Conservation (phyloP, 1,140 invertebrate genomes). For the Hestina assimilis region DNA sequence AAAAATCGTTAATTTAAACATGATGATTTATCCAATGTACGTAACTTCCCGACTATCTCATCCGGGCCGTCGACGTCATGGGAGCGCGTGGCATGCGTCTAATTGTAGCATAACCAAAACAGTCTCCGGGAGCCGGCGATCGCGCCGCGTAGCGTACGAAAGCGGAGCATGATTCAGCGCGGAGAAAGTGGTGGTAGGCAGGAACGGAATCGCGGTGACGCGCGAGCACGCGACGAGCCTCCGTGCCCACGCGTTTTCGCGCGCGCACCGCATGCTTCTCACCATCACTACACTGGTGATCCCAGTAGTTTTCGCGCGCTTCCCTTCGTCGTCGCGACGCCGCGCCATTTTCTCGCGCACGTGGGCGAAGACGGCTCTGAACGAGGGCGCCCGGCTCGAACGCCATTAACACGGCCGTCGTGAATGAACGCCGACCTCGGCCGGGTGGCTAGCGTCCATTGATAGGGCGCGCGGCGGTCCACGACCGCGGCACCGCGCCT, state of each 20-base stretch:
- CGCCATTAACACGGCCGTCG: slow-evolving; percentile 72
- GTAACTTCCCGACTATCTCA: slow-evolving; percentile 60
- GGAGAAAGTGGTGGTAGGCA: slow-evolving; percentile 55
- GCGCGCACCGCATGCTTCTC: slow-evolving; percentile 35
- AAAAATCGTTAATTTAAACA: slow-evolving; percentile 56
- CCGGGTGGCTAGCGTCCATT: slow-evolving; percentile 67
- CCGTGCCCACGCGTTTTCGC: slow-evolving; percentile 52
- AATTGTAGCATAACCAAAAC: slow-evolving; percentile 73
- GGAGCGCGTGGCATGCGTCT: slow-evolving; percentile 60
- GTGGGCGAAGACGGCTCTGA: slow-evolving; percentile 65
- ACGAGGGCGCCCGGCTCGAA: slow-evolving; percentile 58
- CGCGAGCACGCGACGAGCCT: slow-evolving; percentile 57
- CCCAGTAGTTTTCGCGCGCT: slow-evolving; percentile 67
- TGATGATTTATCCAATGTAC: slow-evolving; percentile 60
- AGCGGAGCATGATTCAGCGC: slow-evolving; percentile 66
- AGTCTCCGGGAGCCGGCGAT: slow-evolving; percentile 46
- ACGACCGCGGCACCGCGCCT: slow-evolving; percentile 43
- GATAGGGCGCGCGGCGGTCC: slow-evolving; percentile 64
- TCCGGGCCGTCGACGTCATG: slow-evolving; percentile 62
- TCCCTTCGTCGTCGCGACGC: slow-evolving; percentile 65
- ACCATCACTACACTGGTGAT: slow-evolving; percentile 60
- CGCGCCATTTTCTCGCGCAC: slow-evolving; percentile 75
- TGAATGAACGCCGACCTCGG: slow-evolving; percentile 75
- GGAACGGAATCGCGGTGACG: slow-evolving; percentile 35
- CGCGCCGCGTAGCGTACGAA: slow-evolving; percentile 52